A percentile compares a stretch with the other conserved stretches of the same genome.
Conservation (phyloP, 2,797 vertebrate species). For the Erethizon dorsatum region DNA sequence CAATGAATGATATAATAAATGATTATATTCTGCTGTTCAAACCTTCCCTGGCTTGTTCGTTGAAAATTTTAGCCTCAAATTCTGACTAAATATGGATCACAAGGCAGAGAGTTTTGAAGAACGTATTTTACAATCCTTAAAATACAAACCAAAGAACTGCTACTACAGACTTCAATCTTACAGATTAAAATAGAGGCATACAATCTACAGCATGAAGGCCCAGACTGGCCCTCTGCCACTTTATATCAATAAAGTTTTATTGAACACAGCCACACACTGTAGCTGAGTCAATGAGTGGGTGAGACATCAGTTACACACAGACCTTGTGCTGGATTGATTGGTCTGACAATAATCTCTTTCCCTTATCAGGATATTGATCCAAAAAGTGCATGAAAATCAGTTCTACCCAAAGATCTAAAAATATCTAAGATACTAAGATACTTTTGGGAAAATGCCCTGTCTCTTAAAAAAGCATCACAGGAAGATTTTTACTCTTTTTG, state of each 20-base stretch:
- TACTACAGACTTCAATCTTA: not conserved
- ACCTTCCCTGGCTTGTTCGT: constrained; percentile 3
- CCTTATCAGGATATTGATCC: not conserved
- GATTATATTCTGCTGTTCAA: not conserved
- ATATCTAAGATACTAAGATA: too few species aligned
- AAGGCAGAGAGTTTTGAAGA: not conserved
- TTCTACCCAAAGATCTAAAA: not conserved
- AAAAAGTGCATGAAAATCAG: not conserved
- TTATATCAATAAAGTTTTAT: not conserved
- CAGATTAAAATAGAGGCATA: not conserved
- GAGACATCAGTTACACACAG: accelerated
- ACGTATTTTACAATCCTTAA: not conserved
- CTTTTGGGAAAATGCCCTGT: not conserved
- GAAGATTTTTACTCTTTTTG: not conserved
- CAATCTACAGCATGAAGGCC: not conserved
- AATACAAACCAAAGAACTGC: not conserved
- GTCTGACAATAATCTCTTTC: not conserved
- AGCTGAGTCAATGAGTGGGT: not conserved
- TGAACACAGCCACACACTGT: not conserved
- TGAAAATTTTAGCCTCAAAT: not conserved
- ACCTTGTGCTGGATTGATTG: too few species aligned
- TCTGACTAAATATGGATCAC: not conserved
- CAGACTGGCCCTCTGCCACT: not conserved
- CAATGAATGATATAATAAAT: not conserved
- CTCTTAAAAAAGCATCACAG: not conserved